phyloP scores from a whole-genome alignment of 2,888 invertebrate genomes.

The Craniophora ligustri region DNA sequence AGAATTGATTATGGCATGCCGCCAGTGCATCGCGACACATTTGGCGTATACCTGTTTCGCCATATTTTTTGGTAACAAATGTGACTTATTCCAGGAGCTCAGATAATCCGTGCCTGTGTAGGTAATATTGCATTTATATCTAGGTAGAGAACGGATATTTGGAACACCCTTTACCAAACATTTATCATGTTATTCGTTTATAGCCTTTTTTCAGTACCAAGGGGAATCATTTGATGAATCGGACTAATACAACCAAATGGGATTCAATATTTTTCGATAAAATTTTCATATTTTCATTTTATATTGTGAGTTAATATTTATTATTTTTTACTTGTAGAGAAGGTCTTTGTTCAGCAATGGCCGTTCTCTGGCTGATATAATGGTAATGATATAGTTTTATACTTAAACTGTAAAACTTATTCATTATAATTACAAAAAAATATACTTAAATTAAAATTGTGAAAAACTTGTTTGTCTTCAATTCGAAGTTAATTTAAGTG shows the following conservation, averaged over 20 bases:
- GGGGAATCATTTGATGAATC: slow-evolving; percentile 13
- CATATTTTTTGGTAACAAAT: slow-evolving; percentile 42
- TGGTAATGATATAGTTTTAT: too few relatives aligned
- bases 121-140: slow-evolving; percentile 24
- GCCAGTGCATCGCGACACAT: slow-evolving; percentile 55
- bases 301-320: too few relatives aligned
- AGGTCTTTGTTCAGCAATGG: too few relatives aligned
- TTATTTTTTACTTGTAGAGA: too few relatives aligned
- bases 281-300: background rate
- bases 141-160: slow-evolving; percentile 21
- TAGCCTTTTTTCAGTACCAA: slow-evolving; percentile 27
- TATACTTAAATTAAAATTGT: slow-evolving; percentile 14
- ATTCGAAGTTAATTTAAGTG: slow-evolving; percentile 31
- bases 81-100: slow-evolving; percentile 41
- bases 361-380: too few relatives aligned
- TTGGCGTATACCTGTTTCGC: slow-evolving; percentile 54
- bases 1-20: slow-evolving; percentile 61
- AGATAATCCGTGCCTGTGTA: slow-evolving; percentile 30
- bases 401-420: too few relatives aligned
- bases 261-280: slow-evolving; percentile 5
- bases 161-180: slow-evolving; percentile 24
- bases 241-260: slow-evolving; percentile 20
- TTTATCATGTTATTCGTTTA: slow-evolving; percentile 34
- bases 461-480: slow-evolving; percentile 16
- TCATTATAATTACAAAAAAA: too few relatives aligned